Evolutionary conservation across 2,888 invertebrate species (phyloP), one percentile per base, ranked within the genome.

Genomic region (Strigamia maritima): DNA sequence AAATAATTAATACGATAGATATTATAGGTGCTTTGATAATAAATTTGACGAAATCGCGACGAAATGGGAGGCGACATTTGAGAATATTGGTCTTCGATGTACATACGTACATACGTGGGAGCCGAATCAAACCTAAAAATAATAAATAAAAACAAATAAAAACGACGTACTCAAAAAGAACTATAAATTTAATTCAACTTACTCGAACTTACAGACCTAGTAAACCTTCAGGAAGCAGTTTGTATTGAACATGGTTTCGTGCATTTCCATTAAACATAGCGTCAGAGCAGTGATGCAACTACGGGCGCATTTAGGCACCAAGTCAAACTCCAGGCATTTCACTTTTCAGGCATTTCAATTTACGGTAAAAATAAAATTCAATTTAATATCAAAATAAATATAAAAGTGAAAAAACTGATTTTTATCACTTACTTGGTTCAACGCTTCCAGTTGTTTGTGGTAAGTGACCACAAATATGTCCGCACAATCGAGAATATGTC

Each of bases 211-310:
- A 94, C 82, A 96, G 89, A 85, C 92, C 92, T 14, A 94, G 88
- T 81, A 96, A 88, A 81, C 95, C 93, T 85, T 94, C 94, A 0
- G 95, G 94, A 81, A 97, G 87, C 84, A 94, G 90, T 85, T 94
- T 93, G 85, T 94, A n/a, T n/a, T n/a, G n/a, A n/a, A 93, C 92
- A 97, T 93, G 0, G 93, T 92, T 82, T 97, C 95, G 79, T 93
- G 91, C 92, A 96, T 95, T 88, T 97, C 97, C 83, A 97, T 88
- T 77, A 94, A 92, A 88, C 96, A 95, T 77, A 94, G 91, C 2
- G 95, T 94, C 82, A 98, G 89, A 0, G 88, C 86, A 28, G 85
- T 85, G 80, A 88, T 87, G 83, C 88, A 88, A 76, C 83, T 83
- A 81, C 85, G 84, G 75, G 86, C 85, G 84, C 89, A 91, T 80